These are phyloP conservation scores for Apamea monoglypha DNA, from an alignment of 2,888 invertebrate genomes.

Conservation along the genomic window DNA sequence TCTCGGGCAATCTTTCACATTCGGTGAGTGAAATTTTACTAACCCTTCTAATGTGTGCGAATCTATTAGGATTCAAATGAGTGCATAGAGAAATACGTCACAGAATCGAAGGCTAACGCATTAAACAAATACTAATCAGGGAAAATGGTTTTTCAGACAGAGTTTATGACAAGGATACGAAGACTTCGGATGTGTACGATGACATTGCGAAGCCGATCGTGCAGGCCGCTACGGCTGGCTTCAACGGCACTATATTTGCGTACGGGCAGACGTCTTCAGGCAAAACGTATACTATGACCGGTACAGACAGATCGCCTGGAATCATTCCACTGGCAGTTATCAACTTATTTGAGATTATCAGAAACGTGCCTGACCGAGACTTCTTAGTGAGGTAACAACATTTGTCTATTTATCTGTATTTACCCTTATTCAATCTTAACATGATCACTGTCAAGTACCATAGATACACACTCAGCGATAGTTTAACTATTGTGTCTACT, in stretches of 20 bases:
- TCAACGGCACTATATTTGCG: conserved; percentile 97
- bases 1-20: conserved; percentile 77
- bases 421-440: background rate
- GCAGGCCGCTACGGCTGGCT: conserved; percentile 92
- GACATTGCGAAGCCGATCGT: conserved; percentile 93
- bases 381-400: conserved; percentile 92
- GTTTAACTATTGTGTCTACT: conserved; percentile 6
- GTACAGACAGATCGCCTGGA: conserved; percentile 92
- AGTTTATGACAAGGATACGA: conserved; percentile 91
- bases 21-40: conserved; percentile 78
- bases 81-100: conserved; percentile 52
- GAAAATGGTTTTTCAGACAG: conserved; percentile 91
- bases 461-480: background rate
- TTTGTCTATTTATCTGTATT: background rate
- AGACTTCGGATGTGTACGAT: conserved; percentile 92
- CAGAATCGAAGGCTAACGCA: conserved; percentile 60
- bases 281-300: conserved; percentile 96
- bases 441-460: background rate
- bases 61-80: conserved; percentile 68
- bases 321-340: conserved; percentile 93
- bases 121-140: conserved; percentile 26
- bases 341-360: conserved; percentile 93
- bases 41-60: conserved; percentile 35
- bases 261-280: conserved; percentile 98
- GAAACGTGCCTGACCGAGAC: conserved; percentile 91